A percentile compares a stretch with the other conserved stretches of the same genome.
Evolutionary conservation across 2,888 invertebrate species (phyloP).

Genomic region (Acleris sparsana): DNA sequence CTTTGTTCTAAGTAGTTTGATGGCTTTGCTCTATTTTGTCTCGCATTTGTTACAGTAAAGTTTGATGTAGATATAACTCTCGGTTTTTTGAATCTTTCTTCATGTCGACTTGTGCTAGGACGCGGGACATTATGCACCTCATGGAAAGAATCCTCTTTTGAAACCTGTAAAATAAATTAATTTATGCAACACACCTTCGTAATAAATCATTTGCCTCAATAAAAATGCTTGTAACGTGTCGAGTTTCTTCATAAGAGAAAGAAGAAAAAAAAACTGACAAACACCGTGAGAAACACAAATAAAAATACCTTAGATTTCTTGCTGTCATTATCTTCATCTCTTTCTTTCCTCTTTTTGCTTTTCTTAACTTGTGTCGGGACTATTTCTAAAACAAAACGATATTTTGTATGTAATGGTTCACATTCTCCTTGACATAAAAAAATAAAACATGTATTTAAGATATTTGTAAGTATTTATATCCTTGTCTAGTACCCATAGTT

Average conservation of each 20-base stretch:
- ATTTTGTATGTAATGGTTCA: neutral
- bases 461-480: too few species aligned
- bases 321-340: conserved; percentile 56
- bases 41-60: conserved; percentile 65
- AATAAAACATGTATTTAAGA: neutral
- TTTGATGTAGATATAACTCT: conserved; percentile 61
- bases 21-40: conserved; percentile 62
- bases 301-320: conserved; percentile 56
- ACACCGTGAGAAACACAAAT: too few species aligned
- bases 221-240: too few species aligned
- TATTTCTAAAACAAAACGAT: conserved; percentile 12
- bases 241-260: too few species aligned
- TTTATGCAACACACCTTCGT: neutral
- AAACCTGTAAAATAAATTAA: conserved; percentile 50
- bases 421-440: too few species aligned
- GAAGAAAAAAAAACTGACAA: too few species aligned
- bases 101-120: conserved; percentile 57
- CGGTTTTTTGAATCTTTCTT: conserved; percentile 57
- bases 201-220: too few species aligned
- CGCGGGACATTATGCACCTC: conserved; percentile 62
- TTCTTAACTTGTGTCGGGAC: conserved; percentile 17
- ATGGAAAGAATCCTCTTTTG: conserved; percentile 58
- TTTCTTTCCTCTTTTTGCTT: conserved; percentile 64
- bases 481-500: too few species aligned
- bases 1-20: conserved; percentile 75